Evolutionary conservation across 2,797 vertebrate species (phyloP), one percentile per base, ranked within the genome.

Genomic region (Kryptopterus vitreolus): DNA sequence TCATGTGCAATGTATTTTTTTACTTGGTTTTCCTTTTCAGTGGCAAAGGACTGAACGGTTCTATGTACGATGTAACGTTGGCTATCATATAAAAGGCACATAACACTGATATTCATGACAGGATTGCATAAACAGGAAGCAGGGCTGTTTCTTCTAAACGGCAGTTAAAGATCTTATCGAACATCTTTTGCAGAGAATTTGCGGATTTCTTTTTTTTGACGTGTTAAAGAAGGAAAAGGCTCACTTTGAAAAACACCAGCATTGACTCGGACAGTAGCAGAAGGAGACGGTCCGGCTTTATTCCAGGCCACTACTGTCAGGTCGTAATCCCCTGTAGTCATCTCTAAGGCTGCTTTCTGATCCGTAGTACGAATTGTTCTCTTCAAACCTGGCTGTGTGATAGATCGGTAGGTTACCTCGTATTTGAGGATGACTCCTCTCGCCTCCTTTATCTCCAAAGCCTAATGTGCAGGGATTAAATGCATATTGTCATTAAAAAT

Each of bases 391-490:
- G 2, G 81, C 2, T 12, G 79, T 2, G 35, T 66, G 38, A 13
- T n/a, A 1, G 76, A 80, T 26, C 31, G 18, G 48, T 89, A 86
- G 81, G 57, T 84, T 63, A 92, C 88, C 65, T 83, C 73, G 82
- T 92, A 91, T 6, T 88, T 90, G 5, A 84, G 84, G 79, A 90
- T 33, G 74, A 62, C 82, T 61, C 84, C 88, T 62, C 76, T 29
- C 3, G 81, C 61, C 11, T 86, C 83, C 8, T 1, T 13, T 65
- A 59, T 66, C n/a, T 87, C 77, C 0, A 86, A 78, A 26, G 83
- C 79, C 92, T 93, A 58, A 73, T 55, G 35, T 20, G 74, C 22
- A 76, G 48, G 18, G 26, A 53, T 13, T 31, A 53, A 53, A 31
- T 53, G 22, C 20, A 15, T 8, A 12, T 22, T 71, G 9, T 33